A percentile compares a stretch with the other conserved stretches of the same genome.
Conservation (phyloP, 1,140 invertebrate genomes). For the Drosophila jambulina region DNA sequence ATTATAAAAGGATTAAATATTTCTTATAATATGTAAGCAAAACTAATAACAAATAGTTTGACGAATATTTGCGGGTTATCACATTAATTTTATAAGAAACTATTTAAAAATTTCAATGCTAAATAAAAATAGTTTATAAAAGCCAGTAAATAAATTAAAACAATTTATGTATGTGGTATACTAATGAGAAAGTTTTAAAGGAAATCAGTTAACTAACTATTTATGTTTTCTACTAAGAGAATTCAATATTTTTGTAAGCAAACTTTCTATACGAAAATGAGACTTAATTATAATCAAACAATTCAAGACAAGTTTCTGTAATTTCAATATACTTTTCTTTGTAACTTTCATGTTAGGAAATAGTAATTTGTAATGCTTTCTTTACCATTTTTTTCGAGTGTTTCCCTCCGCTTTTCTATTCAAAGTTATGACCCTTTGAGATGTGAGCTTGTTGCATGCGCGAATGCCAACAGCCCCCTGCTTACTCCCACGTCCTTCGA, state of each 20-base stretch:
- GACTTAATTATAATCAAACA: background rate
- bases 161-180: background rate
- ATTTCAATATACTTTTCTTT: too few relatives aligned
- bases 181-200: background rate
- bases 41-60: too few relatives aligned
- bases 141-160: background rate
- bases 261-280: background rate
- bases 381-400: conserved; percentile 5
- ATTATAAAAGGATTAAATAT: background rate
- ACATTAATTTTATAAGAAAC: too few relatives aligned
- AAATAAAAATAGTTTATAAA: background rate
- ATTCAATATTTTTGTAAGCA: background rate
- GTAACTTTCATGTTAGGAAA: background rate
- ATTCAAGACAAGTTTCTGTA: background rate
- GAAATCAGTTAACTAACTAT: background rate
- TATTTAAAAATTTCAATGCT: background rate
- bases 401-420: background rate
- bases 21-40: too few relatives aligned
- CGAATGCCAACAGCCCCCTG: conserved; percentile 20
- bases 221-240: background rate
- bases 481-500: conserved; percentile 2
- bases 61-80: too few relatives aligned
- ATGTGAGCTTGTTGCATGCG: conserved; percentile 68
- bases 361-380: background rate
- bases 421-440: conserved; percentile 71